Evolutionary conservation across 2,888 invertebrate species (phyloP).

Genomic region (Drosophila maculinotata): DNA sequence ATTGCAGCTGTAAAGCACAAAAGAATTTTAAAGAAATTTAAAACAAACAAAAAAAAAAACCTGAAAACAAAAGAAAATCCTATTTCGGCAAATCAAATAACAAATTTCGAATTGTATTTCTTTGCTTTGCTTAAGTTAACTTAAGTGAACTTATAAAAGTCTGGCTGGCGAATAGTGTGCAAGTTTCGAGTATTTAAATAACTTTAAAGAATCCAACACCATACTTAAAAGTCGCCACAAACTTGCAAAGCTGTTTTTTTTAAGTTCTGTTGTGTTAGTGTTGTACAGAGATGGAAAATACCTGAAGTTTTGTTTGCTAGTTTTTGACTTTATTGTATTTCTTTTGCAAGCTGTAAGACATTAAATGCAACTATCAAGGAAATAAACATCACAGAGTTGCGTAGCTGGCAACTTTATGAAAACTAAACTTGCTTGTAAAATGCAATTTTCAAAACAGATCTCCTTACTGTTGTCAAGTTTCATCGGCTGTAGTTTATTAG

Average conservation of each 20-base stretch:
- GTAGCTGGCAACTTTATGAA: too few relatives aligned
- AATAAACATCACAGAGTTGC: too few relatives aligned
- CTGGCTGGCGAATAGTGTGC: neutral
- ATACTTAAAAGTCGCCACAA: neutral
- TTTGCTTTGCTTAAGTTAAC: neutral
- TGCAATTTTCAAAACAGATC: too few relatives aligned
- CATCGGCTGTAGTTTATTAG: too few relatives aligned
- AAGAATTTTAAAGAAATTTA: slow-evolving; percentile 3
- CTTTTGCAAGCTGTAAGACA: neutral
- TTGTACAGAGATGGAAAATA: too few relatives aligned
- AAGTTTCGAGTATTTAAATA: neutral
- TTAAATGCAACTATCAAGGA: too few relatives aligned
- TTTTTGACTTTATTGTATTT: too few relatives aligned
- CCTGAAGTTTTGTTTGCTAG: too few relatives aligned
- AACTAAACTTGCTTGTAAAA: too few relatives aligned
- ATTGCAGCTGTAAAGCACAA: slow-evolving; percentile 38
- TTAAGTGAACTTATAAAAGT: neutral
- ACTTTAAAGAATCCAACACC: neutral
- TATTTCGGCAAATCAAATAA: slow-evolving; percentile 48
- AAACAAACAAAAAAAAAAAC: neutral
- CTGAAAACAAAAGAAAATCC: slow-evolving; percentile 14
- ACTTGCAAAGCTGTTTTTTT: neutral
- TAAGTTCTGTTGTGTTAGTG: neutral
- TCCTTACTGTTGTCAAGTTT: too few relatives aligned
- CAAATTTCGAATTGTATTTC: slow-evolving; percentile 40